Base-by-base conservation (phyloP, 2,888 invertebrate species). In the Drosophila tripunctata region DNA sequence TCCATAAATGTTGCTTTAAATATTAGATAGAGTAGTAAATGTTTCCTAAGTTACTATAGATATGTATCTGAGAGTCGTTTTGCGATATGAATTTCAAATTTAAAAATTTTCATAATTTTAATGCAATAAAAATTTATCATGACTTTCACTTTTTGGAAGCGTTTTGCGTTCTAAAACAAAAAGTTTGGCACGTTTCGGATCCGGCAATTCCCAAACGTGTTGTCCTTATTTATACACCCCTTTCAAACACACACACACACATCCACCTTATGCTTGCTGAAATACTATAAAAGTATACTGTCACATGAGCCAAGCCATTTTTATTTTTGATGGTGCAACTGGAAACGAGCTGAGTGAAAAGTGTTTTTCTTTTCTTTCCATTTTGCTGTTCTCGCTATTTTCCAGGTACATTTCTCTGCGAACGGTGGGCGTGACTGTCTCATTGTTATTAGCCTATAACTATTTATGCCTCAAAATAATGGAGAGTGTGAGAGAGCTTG, bases 91-190 rank as follows among this genome's bases (percentile, higher is more conserved):
- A 71, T 60, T 51, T 60, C 40, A 51, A 55, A 72, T 70, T 27
- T 66, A 54, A 70, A 55, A 60, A 45, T 66, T 66, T 27, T 66
- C 60, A 70, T 60, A 60, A 45, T 66, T 66, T 72, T 43, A 71
- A 72, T 72, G 52, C 41, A 38, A 65, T 69, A 65, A 54, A 69
- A 65, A 58, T 58, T 1, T 58, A 58, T 41, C 44, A 66, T 72
- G 66, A 72, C 48, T 72, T 60, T 70, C 52, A 54, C 31, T 48
- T 70, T 69, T n/a, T 36, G 6, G n/a, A 12, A 15, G 30, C 54
- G 15, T n/a, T 31, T n/a, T 31, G 10, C 27, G 27, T 27, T 27
- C 44, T 50, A 12, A 22, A 55, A 44, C 43, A 52, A 44, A 64
- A 65, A 45, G 38, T 64, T 64, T 69, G 48, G 48, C 65, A 61